These are phyloP conservation scores for Halcyon leucocephala DNA, from an alignment of 2,797 vertebrate genomes.

Conservation along the genomic window DNA sequence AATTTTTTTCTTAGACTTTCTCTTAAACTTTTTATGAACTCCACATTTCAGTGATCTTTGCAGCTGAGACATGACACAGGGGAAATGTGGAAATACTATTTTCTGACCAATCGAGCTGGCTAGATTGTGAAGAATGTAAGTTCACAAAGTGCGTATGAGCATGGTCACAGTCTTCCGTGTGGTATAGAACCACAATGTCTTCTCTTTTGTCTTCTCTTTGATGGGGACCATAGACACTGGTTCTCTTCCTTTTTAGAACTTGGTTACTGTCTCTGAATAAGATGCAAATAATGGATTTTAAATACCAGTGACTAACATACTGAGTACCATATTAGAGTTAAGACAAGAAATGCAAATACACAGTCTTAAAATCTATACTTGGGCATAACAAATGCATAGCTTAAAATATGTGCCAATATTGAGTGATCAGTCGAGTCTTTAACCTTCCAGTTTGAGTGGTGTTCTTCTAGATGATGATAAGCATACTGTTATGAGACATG, in stretches of 20 bases:
- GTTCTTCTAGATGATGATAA: background rate
- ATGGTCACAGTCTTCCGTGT: background rate
- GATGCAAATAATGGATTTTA: background rate
- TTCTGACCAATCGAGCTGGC: background rate
- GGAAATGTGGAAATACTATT: background rate
- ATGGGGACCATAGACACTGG: background rate
- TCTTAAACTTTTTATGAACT: background rate
- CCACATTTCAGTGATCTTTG: background rate
- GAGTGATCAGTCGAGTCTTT: background rate
- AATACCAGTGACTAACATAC: background rate
- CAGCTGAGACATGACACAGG: background rate
- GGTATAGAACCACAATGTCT: rapidly evolving
- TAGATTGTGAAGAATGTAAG: background rate
- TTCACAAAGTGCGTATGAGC: background rate
- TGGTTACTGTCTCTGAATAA: background rate
- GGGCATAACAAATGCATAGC: background rate
- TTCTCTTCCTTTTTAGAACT: background rate
- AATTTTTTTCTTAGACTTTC: background rate
- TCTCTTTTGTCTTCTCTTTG: background rate
- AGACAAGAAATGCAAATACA: background rate
- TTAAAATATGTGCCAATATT: background rate
- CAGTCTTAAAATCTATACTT: background rate
- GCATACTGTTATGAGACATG: rapidly evolving
- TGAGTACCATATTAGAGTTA: background rate
- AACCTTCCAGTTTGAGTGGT: background rate